Evolutionary conservation across 2,113 vertebrate genomes (phyloP), one percentile per base, ranked within the genome.

Genomic region (Mus pahari): DNA sequence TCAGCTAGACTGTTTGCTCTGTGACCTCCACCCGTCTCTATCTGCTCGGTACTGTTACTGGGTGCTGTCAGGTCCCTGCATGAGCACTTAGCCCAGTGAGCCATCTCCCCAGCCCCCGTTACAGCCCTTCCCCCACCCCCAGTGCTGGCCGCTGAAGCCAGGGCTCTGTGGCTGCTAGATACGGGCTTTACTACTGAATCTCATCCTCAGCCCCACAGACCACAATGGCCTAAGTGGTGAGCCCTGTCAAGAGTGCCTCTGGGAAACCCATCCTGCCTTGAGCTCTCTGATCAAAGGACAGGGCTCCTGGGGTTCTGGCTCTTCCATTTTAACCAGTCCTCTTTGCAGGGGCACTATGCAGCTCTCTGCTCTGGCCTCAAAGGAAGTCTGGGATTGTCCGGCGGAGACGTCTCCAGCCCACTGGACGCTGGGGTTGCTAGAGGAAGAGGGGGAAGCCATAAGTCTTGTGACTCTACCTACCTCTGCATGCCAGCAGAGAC

Each of bases 401-500:
- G 96, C 77, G 92, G 58, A 84, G 77, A 97, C 97, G 91, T 39
- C 95, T 73, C 73, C 71, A 83, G 92, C 94, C 91, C 97, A 90
- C 89, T 97, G 95, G 94, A 96, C 88, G 89, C n/a, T 77, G 93
- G 95, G 97, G 92, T 91, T 92, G 77, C 94, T 95, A 71, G 96
- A 97, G 92, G 97, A 96, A 74, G 97, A 94, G 74, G 84, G 96
- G 86, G 95, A 97, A 97, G 91, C 0, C 94, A 96, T 79, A 92
- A 89, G 86, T 97, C 96, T 97, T 50, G 50, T 98, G 93, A 86
- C 93, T 96, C 97, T 92, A 24, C 24, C 96, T 93, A 19, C 31
- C 87, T 92, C 95, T 89, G 39, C 22, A 1, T 39, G 60, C 19
- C 7, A 42, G 90, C 78, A 66, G 55, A 66, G 55, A 92, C 62